Evolutionary conservation across 2,888 invertebrate species (phyloP), one percentile per base, ranked within the genome.

Genomic region (Chydorus sphaericus): DNA sequence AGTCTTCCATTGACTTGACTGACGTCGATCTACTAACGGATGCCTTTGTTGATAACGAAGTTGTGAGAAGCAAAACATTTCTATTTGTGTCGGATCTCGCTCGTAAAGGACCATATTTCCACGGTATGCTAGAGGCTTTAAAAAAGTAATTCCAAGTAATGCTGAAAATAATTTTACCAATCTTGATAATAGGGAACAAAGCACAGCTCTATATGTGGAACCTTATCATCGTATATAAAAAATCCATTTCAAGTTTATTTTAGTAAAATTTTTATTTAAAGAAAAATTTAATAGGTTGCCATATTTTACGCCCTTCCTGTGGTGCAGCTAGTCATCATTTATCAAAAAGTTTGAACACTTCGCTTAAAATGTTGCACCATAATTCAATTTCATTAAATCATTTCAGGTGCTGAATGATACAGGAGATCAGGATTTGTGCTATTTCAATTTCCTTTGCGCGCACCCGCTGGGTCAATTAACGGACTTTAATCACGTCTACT

Each of bases 371-470:
- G 28, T 18, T 55, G 54, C 51, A 37, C 28, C 53, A 23, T 38
- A 50, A 60, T 59, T 44, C 8, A 33, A 57, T 1, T 44, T 61
- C 57, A 59, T 69, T 69, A 57, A 71, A n/a, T n/a, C n/a, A n/a
- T n/a, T n/a, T n/a, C n/a, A 86, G 81, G 77, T 86, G 0, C 68
- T 89, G 6, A 80, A 83, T 66, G 76, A 80, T 53, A 86, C 89
- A 0, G 91, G 91, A 1, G 79, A 90, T 68, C 83, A 88, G 65
- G 91, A 91, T 70, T 72, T 88, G 49, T 91, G 91, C 69, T 91
- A 88, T 69, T 91, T 89, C 71, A 91, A 91, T 70, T 91, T 88
- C 71, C 71, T 84, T 28, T 91, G 91, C 69, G 81, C 88, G 0
- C 84, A 85, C 68, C 87, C 87, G 0, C 71, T 85, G n/a, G 82